A percentile compares a stretch with the other conserved stretches of the same genome.
Conservation (phyloP, 2,888 invertebrate species). For the Belgica antarctica region DNA sequence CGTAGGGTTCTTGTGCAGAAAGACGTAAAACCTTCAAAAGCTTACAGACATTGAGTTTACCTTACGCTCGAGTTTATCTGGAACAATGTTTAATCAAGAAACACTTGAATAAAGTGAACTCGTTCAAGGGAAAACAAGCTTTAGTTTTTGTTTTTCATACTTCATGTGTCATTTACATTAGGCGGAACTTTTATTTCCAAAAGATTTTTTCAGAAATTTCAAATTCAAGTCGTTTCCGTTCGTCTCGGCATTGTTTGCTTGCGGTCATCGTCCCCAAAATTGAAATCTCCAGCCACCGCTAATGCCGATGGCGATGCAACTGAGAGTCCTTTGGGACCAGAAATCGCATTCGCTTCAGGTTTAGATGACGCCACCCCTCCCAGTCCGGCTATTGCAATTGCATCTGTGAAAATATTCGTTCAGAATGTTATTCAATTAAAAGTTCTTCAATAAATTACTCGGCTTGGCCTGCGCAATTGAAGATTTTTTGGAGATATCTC, state of each 20-base stretch:
- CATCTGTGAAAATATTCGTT: too few relatives aligned
- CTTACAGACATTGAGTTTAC: too few relatives aligned
- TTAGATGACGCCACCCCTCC: slow-evolving; percentile 57
- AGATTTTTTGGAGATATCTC: slow-evolving; percentile 49
- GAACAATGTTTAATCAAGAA: too few relatives aligned
- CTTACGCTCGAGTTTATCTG: too few relatives aligned
- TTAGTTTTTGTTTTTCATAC: not conserved
- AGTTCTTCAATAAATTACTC: too few relatives aligned
- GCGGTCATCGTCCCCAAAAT: not conserved
- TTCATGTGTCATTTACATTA: not conserved
- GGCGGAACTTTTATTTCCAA: not conserved
- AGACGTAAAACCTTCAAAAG: not conserved
- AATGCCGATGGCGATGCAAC: slow-evolving; percentile 58
- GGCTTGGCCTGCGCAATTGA: slow-evolving; percentile 57
- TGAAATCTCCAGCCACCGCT: slow-evolving; percentile 55
- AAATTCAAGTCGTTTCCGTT: not conserved
- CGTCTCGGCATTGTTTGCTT: not conserved
- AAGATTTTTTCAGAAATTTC: not conserved
- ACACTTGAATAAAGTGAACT: not conserved
- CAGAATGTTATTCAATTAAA: too few relatives aligned
- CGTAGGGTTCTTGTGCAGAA: slow-evolving; percentile 2
- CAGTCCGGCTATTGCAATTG: slow-evolving; percentile 57
- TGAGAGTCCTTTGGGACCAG: slow-evolving; percentile 56
- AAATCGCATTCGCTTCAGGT: slow-evolving; percentile 57
- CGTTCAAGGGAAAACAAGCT: not conserved